Evolutionary conservation across 2,797 vertebrate species (phyloP).

Genomic region (Otus scops): DNA sequence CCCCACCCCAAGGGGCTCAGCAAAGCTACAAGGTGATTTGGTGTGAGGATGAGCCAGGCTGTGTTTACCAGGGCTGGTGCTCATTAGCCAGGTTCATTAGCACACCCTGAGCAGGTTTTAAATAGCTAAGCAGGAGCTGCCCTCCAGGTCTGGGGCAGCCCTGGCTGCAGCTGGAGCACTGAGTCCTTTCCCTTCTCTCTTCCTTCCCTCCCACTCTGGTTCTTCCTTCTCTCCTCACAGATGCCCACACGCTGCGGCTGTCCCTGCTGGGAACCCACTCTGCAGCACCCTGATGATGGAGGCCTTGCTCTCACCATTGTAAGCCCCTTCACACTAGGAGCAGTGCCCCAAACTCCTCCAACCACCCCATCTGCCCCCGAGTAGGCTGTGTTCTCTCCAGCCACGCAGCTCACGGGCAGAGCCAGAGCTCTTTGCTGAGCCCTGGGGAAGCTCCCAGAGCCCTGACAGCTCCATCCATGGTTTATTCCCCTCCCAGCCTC

Average conservation of each 20-base stretch:
- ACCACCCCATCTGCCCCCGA: background rate
- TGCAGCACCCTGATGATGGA: accelerated
- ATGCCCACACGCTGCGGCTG: accelerated
- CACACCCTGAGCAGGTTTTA: background rate
- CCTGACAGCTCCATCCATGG: background rate
- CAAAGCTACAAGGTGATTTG: background rate
- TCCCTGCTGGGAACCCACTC: background rate
- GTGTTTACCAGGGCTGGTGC: background rate
- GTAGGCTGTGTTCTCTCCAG: background rate
- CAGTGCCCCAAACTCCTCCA: background rate
- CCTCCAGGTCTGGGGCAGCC: background rate
- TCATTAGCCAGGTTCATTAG: background rate
- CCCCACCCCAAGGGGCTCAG: background rate
- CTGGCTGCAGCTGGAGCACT: background rate
- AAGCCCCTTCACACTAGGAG: background rate
- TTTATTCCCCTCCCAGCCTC: background rate
- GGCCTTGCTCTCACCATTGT: background rate
- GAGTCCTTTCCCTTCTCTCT: background rate
- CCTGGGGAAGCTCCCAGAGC: background rate
- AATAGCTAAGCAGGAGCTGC: background rate
- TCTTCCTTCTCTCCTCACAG: background rate
- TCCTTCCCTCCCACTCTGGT: background rate
- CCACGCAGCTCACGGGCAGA: accelerated
- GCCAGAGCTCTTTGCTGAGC: background rate
- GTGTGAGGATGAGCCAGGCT: background rate